phyloP scores from a whole-genome alignment of 2,113 vertebrate species.

The Cynocephalus volans region DNA sequence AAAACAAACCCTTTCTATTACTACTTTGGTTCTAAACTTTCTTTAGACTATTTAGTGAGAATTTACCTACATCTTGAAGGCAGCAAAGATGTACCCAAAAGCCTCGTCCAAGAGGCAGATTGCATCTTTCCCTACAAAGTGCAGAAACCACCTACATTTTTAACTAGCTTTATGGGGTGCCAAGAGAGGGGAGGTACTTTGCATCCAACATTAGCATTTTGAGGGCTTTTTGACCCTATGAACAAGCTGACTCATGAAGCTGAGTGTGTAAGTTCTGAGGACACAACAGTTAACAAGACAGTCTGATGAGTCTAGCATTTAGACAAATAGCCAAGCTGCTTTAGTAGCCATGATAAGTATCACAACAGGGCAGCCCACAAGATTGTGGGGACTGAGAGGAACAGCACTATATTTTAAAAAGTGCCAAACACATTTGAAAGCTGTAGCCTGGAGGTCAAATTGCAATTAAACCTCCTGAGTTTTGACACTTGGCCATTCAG shows the following conservation, averaged over 20 bases:
- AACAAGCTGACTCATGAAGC: not conserved
- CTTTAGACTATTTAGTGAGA: not conserved
- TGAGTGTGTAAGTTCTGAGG: not conserved
- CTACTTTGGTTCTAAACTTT: not conserved
- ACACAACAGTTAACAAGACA: not conserved
- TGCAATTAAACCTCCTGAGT: conserved; percentile 48
- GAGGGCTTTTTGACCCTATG: conserved; percentile 64
- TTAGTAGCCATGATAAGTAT: not conserved
- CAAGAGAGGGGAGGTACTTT: not conserved
- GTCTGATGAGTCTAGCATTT: not conserved
- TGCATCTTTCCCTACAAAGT: not conserved
- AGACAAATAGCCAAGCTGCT: not conserved
- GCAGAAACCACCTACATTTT: not conserved
- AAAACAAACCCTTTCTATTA: not conserved
- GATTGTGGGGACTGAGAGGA: not conserved
- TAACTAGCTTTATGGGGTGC: not conserved
- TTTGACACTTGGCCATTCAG: conserved; percentile 15
- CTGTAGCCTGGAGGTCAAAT: not conserved
- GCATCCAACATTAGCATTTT: not conserved
- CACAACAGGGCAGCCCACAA: not conserved
- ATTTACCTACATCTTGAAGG: not conserved
- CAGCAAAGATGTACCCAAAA: not conserved
- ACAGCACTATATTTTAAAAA: not conserved
- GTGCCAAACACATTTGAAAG: not conserved
- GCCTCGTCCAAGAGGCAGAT: not conserved